Evolutionary conservation across 1,140 invertebrate species (phyloP).

Genomic region (Achroia grisella): DNA sequence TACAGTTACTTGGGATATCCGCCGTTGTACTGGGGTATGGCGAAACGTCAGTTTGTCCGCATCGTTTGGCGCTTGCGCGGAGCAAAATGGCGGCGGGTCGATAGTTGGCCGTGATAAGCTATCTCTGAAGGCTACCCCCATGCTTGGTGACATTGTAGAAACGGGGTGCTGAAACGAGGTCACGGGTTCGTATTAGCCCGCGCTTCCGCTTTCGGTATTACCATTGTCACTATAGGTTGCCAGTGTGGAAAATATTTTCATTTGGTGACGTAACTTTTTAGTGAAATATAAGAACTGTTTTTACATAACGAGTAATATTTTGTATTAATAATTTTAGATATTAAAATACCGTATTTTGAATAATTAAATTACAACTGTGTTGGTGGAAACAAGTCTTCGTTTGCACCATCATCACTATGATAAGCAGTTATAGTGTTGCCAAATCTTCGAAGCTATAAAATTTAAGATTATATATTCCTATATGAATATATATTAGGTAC

Average conservation of each 20-base stretch:
- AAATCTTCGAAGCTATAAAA: no score
- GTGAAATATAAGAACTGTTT: no score
- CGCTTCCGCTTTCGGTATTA: constrained; percentile 40
- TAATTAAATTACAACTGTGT: no score
- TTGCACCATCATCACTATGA: no score
- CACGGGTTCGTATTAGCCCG: constrained; percentile 53
- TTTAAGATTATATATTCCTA: no score
- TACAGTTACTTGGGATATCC: constrained; percentile 33
- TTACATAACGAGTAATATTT: no score
- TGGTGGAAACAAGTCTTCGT: no score
- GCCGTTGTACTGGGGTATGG: constrained; percentile 28
- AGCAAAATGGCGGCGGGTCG: constrained; percentile 44
- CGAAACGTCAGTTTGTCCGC: constrained; percentile 50
- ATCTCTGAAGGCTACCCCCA: constrained; percentile 50
- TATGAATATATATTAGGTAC: no score
- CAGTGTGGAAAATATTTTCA: not conserved
- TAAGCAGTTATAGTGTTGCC: no score
- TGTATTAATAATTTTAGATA: no score
- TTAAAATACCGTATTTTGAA: no score
- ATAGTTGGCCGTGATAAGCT: constrained; percentile 43
- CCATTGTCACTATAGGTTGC: constrained; percentile 15
- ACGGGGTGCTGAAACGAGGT: constrained; percentile 63
- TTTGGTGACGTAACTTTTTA: no score
- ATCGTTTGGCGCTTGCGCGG: constrained; percentile 41
- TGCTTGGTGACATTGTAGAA: constrained; percentile 55